Evolutionary conservation across 2,113 vertebrate genomes (phyloP), one percentile per base, ranked within the genome.

Genomic region (Chauna torquata): DNA sequence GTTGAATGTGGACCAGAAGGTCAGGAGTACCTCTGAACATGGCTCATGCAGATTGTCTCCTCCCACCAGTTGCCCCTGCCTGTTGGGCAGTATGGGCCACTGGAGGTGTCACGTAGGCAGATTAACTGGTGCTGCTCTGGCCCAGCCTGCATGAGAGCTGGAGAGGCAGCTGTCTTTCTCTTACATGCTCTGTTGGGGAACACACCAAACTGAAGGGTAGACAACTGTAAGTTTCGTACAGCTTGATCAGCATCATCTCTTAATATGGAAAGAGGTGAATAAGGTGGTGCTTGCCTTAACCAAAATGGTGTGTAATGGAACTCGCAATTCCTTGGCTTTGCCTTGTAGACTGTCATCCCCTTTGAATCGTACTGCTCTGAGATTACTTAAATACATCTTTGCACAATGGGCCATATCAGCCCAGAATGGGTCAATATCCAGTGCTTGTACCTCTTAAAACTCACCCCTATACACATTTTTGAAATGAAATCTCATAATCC

Each of bases 401-500:
- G 20, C 36, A 78, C 14, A 61, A 0, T 42, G 38, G 36, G 11
- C 23, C 16, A 4, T 30, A 84, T 80, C 42, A 93, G 3, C 5
- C 49, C 54, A 80, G 25, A 86, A 64, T 28, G 47, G 5, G 22
- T 94, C 86, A 88, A 47, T 66, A 88, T 24, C 44, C 44, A 66
- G 10, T 11, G 4, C 4, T 42, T 47, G 25, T 81, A 2, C 9
- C 20, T 65, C 47, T 86, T 88, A 83, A 96, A 90, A 86, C 32
- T 66, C 61, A 72, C 3, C 4, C 8, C 23, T 38, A 22, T 80
- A 80, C 8, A 0, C 71, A 16, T 92, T 88, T 83, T 91, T 96
- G 71, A 97, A 95, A 97, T 95, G 68, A 97, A 97, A 93, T 76
- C 91, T 95, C 91, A 90, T 96, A 76, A 95, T 94, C 47, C 74